Evolutionary conservation across 1,140 invertebrate species (phyloP), one percentile per base, ranked within the genome.

Genomic region (Diachasma alloeum): DNA sequence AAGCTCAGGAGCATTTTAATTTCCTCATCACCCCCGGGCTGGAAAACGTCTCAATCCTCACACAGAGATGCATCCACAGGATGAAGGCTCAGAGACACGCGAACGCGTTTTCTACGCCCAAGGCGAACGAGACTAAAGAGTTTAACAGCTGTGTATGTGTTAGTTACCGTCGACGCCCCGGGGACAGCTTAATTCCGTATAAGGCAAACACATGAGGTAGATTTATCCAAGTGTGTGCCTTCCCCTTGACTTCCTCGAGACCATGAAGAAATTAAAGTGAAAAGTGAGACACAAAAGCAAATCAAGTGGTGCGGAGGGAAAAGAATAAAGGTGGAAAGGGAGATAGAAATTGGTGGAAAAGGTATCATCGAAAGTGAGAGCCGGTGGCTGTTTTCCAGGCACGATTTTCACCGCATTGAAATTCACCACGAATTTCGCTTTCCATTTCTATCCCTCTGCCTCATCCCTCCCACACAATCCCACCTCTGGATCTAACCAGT

Each of bases 401-500:
- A 88, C 87, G 88, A 86, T 82, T 80, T 42, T 59, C 63, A 68
- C 59, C 84, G 68, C 87, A 89, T 89, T 89, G 87, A 88, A 88
- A 89, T 89, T 88, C 88, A 87, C 84, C 75, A 79, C 82, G 83
- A 83, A 87, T 85, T 85, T 82, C 85, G 83, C 87, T 88, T 88
- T 88, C 87, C 87, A 87, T 89, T 88, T 88, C 88, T 87, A 89
- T 88, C 84, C 83, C 76, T 78, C 70, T 75, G 72, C 77, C 82
- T 79, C 77, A 75, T 37, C 74, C 78, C 81, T 80, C 81, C 79
- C 73, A 79, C 80, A 78, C 82, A 80, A 83, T 83, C 76, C 79
- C 24, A 53, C 36, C 44, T 42, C 71, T 46, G 36, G 19, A 73
- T 39, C 36, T 39, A 42, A 66, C 63, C 36, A 72, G 63, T 48